Percentiles rank a stretch among this genome's conserved stretches.
Conservation (phyloP, 2,888 invertebrate genomes). For the Raillietiella orientalis region DNA sequence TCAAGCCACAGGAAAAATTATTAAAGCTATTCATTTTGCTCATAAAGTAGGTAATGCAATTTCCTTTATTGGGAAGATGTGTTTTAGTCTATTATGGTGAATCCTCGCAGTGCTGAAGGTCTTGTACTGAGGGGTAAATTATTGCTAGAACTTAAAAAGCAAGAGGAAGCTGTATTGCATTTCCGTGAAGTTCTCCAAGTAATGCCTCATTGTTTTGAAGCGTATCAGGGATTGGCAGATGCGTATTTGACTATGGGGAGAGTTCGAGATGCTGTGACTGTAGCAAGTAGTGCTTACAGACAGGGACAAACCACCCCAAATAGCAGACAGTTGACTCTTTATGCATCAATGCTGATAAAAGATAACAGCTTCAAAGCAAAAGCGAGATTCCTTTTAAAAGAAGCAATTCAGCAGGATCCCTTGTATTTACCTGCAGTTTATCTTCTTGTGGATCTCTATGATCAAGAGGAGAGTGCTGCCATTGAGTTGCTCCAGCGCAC, state of each 20-base stretch:
- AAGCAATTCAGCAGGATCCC: constrained; percentile 33
- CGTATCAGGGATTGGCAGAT: constrained; percentile 40
- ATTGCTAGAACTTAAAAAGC: constrained; percentile 27
- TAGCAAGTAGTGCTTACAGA: constrained; percentile 34
- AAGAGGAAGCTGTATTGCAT: constrained; percentile 26
- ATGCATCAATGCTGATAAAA: constrained; percentile 34
- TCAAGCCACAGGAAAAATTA: constrained; percentile 24
- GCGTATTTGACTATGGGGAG: constrained; percentile 32
- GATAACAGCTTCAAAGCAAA: constrained; percentile 19
- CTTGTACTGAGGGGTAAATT: constrained; percentile 34
- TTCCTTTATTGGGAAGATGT: neutral
- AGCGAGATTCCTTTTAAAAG: constrained; percentile 32
- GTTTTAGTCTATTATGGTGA: constrained; percentile 21
- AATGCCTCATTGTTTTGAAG: constrained; percentile 30
- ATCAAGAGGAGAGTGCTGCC: constrained; percentile 16
- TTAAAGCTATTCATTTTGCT: constrained; percentile 33
- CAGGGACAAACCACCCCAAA: constrained; percentile 32
- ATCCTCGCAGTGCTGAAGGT: constrained; percentile 33
- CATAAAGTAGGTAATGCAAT: constrained; percentile 19
- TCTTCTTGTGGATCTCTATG: constrained; percentile 18
- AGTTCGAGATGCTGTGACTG: constrained; percentile 31
- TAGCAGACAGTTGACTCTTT: constrained; percentile 9
- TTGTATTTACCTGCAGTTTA: constrained; percentile 35
- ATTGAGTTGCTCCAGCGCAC: constrained; percentile 30
- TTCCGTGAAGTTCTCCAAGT: constrained; percentile 27